These are phyloP conservation scores for Columba janthina DNA, from an alignment of 2,113 vertebrate species.

Conservation along the genomic window DNA sequence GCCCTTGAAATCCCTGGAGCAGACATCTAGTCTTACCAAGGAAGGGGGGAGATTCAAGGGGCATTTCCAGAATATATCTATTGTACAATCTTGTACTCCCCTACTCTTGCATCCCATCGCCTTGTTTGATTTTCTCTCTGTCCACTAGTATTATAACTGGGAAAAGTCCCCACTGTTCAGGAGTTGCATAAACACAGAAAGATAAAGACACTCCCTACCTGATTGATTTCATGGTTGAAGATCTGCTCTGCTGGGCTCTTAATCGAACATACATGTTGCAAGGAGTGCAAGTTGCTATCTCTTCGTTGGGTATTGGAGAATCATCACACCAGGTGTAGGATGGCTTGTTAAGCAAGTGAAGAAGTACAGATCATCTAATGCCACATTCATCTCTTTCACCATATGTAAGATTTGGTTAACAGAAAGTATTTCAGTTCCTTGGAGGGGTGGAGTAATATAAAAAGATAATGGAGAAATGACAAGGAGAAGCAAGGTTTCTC, in stretches of 20 bases:
- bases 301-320: not conserved
- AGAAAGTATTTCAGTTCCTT: not conserved
- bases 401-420: not conserved
- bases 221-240: not conserved
- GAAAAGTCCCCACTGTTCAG: not conserved
- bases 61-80: not conserved
- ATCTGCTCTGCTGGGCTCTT: slow-evolving; percentile 1
- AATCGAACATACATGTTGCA: not conserved
- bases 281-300: not conserved
- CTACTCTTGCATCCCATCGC: not conserved
- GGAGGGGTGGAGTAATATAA: not conserved
- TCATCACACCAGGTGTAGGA: not conserved
- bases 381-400: not conserved
- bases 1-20: not conserved
- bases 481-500: not conserved
- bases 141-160: not conserved
- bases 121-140: not conserved
- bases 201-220: slow-evolving; percentile 14
- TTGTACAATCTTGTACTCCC: not conserved
- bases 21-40: not conserved
- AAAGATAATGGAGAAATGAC: not conserved
- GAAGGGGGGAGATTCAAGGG: not conserved
- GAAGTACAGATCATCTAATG: not conserved
- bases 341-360: not conserved
- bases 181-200: not conserved